Conservation (phyloP, 1,140 invertebrate genomes). For the Drosophila yakuba region DNA sequence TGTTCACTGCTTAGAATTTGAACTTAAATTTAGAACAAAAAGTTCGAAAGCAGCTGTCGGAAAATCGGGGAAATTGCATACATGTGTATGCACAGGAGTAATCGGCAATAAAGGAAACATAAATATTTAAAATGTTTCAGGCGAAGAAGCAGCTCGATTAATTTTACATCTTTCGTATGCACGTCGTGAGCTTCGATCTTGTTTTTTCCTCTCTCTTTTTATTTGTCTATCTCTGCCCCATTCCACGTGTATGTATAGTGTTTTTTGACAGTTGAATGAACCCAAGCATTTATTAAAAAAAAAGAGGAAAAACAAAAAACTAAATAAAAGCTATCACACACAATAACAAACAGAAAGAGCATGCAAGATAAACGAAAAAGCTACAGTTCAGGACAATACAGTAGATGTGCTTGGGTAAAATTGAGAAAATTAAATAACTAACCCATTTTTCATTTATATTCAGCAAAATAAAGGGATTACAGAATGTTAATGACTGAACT, state of each 20-base stretch:
- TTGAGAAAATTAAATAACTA: background rate
- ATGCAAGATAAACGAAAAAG: slow-evolving; percentile 40
- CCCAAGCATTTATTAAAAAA: slow-evolving; percentile 36
- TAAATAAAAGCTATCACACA: slow-evolving; percentile 45
- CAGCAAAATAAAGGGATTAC: too few species aligned
- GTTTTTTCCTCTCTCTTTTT: slow-evolving; percentile 16
- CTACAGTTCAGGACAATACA: slow-evolving; percentile 2
- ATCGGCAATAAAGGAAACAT: background rate
- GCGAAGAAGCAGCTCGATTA: slow-evolving; percentile 19
- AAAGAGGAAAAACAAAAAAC: slow-evolving; percentile 31
- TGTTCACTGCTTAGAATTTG: slow-evolving; percentile 68
- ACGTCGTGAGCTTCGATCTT: slow-evolving; percentile 40
- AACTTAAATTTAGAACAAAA: slow-evolving; percentile 70
- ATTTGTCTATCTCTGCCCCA: slow-evolving; percentile 30
- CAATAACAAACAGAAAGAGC: slow-evolving; percentile 33
- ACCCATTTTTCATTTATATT: background rate
- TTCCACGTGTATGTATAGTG: slow-evolving; percentile 38
- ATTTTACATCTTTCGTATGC: slow-evolving; percentile 45
- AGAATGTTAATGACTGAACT: too few species aligned
- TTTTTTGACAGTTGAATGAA: slow-evolving; percentile 76
- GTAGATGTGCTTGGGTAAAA: background rate
- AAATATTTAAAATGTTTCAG: slow-evolving; percentile 5
- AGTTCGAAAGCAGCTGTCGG: slow-evolving; percentile 57
- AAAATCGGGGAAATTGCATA: slow-evolving; percentile 9
- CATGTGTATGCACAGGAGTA: slow-evolving; percentile 6